Evolutionary conservation across 2,888 invertebrate species (phyloP).

Genomic region (Aphidoletes aphidimyza): DNA sequence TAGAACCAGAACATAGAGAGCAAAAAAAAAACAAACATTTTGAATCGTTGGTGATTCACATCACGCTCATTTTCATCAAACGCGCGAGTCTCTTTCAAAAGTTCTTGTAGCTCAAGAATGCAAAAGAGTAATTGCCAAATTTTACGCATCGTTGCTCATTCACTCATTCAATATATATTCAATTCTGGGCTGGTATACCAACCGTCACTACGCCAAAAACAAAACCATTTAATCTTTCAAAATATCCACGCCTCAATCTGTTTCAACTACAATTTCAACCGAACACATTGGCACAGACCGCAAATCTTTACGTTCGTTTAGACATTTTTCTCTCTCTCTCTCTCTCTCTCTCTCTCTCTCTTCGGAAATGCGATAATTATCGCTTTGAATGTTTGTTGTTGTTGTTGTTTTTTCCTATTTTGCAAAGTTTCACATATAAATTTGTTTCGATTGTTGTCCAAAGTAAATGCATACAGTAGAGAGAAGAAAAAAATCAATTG

Average conservation of each 20-base stretch:
- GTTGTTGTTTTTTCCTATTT: not conserved
- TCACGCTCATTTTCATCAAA: not conserved
- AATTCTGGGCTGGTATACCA: not conserved
- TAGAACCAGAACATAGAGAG: not conserved
- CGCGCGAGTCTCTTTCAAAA: not conserved
- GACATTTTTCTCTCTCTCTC: too few relatives aligned
- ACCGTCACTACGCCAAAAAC: not conserved
- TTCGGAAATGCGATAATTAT: slow-evolving; percentile 43
- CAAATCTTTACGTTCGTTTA: too few relatives aligned
- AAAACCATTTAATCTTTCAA: slow-evolving; percentile 18
- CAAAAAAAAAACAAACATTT: not conserved
- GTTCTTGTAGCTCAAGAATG: slow-evolving; percentile 19
- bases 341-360: too few relatives aligned
- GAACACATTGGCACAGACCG: too few relatives aligned
- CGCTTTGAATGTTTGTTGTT: slow-evolving; percentile 17
- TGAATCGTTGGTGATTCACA: not conserved
- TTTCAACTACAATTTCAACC: slow-evolving; percentile 1
- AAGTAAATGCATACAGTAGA: not conserved
- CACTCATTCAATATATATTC: too few relatives aligned
- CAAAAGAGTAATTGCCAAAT: slow-evolving; percentile 4
- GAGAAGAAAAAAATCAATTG: slow-evolving; percentile 23
- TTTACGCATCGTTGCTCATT: slow-evolving; percentile 31
- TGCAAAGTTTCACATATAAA: not conserved
- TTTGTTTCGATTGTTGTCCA: not conserved
- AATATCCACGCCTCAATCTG: not conserved